Evolutionary conservation across 2,888 invertebrate genomes (phyloP).

Genomic region (Oligia latruncula): DNA sequence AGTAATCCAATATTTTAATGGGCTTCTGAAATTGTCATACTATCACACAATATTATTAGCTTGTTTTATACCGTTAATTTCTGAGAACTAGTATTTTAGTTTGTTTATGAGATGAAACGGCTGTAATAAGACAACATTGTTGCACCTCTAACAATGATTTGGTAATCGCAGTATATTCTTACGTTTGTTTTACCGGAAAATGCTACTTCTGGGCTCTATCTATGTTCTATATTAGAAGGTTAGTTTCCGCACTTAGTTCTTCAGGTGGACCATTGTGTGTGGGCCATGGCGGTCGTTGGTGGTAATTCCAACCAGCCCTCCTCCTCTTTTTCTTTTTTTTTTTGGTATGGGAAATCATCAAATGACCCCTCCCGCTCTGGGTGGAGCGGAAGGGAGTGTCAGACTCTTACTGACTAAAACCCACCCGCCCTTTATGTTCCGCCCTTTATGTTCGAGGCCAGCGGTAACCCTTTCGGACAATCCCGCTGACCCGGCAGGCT

Average conservation of each 20-base stretch:
- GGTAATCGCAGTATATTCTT: not conserved
- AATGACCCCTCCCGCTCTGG: too few species aligned
- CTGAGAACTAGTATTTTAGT: not conserved
- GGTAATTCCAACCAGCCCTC: not conserved
- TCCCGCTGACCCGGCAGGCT: too few species aligned
- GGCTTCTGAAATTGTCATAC: constrained; percentile 17
- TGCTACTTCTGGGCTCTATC: too few species aligned
- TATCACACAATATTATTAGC: constrained; percentile 1
- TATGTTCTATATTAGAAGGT: not conserved
- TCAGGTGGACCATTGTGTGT: not conserved
- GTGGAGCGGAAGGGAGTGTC: too few species aligned
- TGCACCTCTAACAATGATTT: not conserved
- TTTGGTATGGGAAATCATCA: too few species aligned
- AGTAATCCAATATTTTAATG: constrained; percentile 23
- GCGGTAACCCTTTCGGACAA: too few species aligned
- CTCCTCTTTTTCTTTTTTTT: too few species aligned
- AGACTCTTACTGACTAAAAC: too few species aligned
- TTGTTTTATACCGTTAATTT: not conserved
- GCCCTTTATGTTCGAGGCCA: too few species aligned
- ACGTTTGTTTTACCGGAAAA: not conserved
- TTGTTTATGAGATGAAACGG: not conserved
- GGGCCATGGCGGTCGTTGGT: not conserved
- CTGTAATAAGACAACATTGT: not conserved
- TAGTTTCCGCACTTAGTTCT: not conserved
- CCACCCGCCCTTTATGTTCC: too few species aligned